Conservation (phyloP, 2,888 invertebrate genomes). For the Pseudococcus jackbeardsleyi region DNA sequence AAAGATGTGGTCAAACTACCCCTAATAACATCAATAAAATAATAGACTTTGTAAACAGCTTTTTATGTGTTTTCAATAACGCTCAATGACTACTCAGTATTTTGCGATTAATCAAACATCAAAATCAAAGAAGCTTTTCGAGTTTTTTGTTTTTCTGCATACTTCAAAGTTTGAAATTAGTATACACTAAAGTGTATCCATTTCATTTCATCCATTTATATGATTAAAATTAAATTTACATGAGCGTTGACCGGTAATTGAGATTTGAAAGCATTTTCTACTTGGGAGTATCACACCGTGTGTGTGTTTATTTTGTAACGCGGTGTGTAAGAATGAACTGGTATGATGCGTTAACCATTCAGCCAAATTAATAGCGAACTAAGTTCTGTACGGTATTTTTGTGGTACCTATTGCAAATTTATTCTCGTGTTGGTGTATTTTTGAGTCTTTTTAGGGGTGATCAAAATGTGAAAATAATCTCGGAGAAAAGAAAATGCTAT, state of each 20-base stretch:
- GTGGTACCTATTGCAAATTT: too few relatives aligned
- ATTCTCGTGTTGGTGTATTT: too few relatives aligned
- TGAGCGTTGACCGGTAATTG: not conserved
- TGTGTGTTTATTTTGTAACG: not conserved
- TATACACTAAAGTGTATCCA: slow-evolving; percentile 17
- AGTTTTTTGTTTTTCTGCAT: slow-evolving; percentile 36
- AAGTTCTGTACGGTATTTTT: too few relatives aligned
- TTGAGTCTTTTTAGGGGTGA: too few relatives aligned
- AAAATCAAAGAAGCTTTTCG: slow-evolving; percentile 58
- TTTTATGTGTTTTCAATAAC: slow-evolving; percentile 59
- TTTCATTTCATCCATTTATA: slow-evolving; percentile 41
- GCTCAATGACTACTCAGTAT: slow-evolving; percentile 48
- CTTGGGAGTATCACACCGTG: not conserved
- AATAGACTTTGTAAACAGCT: slow-evolving; percentile 62
- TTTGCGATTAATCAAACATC: slow-evolving; percentile 59
- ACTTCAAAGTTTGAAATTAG: slow-evolving; percentile 34
- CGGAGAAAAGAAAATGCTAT: too few relatives aligned
- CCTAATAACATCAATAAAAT: slow-evolving; percentile 65
- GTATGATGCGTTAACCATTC: not conserved
- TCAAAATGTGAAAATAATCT: too few relatives aligned
- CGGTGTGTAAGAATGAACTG: not conserved
- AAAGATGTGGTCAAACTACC: slow-evolving; percentile 65
- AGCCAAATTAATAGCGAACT: too few relatives aligned
- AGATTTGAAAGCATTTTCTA: not conserved
- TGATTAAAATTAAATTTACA: slow-evolving; percentile 49